Conservation (phyloP, 2,797 vertebrate species). For the Rhinoraja longicauda region DNA sequence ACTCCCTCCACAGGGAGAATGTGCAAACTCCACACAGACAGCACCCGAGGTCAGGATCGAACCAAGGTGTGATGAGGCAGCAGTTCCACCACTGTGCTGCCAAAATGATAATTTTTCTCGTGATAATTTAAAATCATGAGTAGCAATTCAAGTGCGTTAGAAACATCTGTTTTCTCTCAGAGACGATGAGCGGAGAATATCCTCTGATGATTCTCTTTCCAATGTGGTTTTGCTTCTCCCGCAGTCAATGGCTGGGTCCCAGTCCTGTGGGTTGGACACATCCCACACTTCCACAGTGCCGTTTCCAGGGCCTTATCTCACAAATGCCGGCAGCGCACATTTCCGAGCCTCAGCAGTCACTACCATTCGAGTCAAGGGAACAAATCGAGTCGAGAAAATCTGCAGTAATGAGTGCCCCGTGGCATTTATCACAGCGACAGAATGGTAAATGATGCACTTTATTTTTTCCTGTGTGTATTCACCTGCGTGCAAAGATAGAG, state of each 20-base stretch:
- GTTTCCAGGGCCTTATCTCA: not conserved
- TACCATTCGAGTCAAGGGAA: not conserved
- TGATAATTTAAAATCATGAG: not conserved
- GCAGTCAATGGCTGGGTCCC: not conserved
- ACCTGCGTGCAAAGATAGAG: not conserved
- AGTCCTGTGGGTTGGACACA: not conserved
- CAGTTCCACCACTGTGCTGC: no score
- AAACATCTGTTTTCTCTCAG: not conserved
- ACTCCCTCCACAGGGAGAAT: no score
- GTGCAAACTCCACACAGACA: no score
- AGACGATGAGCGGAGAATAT: not conserved
- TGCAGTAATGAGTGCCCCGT: not conserved
- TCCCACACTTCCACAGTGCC: not conserved
- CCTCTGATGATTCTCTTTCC: not conserved
- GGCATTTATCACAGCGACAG: slow-evolving; percentile 32
- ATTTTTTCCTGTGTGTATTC: not conserved
- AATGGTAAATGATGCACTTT: slow-evolving; percentile 22
- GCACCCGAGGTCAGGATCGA: no score
- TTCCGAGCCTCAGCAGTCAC: not conserved
- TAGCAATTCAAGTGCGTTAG: not conserved
- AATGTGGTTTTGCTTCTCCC: not conserved
- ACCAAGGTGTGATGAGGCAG: no score
- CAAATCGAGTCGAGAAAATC: not conserved
- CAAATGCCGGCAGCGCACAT: no score
- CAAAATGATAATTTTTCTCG: not conserved